A percentile compares a stretch with the other conserved stretches of the same genome.
phyloP scores from a whole-genome alignment of 2,888 invertebrate genomes.

The Conistra vaccinii region DNA sequence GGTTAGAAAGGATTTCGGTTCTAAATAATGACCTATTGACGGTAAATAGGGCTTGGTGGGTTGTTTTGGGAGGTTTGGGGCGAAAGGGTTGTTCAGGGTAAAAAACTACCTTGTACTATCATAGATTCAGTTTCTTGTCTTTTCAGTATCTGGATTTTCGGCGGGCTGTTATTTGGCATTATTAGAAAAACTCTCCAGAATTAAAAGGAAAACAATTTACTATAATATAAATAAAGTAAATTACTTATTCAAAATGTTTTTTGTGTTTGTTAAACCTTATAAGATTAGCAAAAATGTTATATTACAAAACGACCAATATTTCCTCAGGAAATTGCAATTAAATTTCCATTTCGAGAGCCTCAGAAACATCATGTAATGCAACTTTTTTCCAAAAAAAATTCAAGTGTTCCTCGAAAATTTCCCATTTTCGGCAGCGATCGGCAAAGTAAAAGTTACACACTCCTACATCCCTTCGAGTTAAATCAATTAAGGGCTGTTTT shows the following conservation, averaged over 20 bases:
- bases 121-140: neutral
- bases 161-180: too few relatives aligned
- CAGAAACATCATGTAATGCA: conserved; percentile 14
- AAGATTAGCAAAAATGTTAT: neutral
- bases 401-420: conserved; percentile 58
- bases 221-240: too few relatives aligned
- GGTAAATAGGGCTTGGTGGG: conserved; percentile 8
- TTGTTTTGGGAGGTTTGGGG: neutral
- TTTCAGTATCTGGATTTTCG: neutral
- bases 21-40: conserved; percentile 45
- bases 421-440: conserved; percentile 55
- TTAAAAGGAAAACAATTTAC: neutral
- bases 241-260: neutral
- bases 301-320: neutral
- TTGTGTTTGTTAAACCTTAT: neutral
- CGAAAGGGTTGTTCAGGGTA: neutral
- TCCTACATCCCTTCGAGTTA: conserved; percentile 80
- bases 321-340: neutral
- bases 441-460: conserved; percentile 66
- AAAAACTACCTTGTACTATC: too few relatives aligned
- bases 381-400: conserved; percentile 40
- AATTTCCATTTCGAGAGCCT: neutral
- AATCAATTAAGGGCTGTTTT: conserved; percentile 85
- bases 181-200: neutral
- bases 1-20: conserved; percentile 70